A percentile compares a stretch with the other conserved stretches of the same genome.
Conservation (phyloP, 2,113 vertebrate species). For the Isichthys henryi region DNA sequence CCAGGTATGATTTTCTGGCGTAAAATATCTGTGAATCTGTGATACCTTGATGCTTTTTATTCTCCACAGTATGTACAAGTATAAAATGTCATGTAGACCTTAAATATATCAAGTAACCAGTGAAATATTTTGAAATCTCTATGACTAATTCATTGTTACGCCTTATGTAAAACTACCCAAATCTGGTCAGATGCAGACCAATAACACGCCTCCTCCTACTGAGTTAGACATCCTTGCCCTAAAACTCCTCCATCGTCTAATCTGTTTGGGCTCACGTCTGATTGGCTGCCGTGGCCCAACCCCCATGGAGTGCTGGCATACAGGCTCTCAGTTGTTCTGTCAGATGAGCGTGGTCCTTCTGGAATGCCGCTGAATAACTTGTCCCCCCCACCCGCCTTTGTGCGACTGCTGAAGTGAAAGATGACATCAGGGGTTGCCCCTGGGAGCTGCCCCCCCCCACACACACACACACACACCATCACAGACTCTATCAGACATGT, state of each 20-base stretch:
- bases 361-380: conserved; percentile 19
- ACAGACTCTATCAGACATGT: neutral
- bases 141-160: neutral
- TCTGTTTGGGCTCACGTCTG: neutral
- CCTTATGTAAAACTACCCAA: neutral
- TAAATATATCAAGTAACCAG: neutral
- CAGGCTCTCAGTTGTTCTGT: neutral
- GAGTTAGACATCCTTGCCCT: neutral
- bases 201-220: neutral
- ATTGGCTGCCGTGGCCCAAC: neutral
- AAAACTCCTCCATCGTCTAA: neutral
- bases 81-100: neutral
- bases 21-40: neutral
- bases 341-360: conserved; percentile 43
- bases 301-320: neutral
- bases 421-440: conserved; percentile 23
- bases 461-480: neutral
- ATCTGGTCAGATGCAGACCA: neutral
- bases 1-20: neutral
- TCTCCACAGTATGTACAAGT: neutral
- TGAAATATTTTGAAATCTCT: neutral
- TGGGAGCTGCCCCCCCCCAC: too few relatives aligned
- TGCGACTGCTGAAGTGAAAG: conserved; percentile 26
- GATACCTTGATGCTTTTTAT: neutral
- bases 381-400: conserved; percentile 19